Evolutionary conservation across 1,140 invertebrate genomes (phyloP).

Genomic region (Macrobrachium rosenbergii): DNA sequence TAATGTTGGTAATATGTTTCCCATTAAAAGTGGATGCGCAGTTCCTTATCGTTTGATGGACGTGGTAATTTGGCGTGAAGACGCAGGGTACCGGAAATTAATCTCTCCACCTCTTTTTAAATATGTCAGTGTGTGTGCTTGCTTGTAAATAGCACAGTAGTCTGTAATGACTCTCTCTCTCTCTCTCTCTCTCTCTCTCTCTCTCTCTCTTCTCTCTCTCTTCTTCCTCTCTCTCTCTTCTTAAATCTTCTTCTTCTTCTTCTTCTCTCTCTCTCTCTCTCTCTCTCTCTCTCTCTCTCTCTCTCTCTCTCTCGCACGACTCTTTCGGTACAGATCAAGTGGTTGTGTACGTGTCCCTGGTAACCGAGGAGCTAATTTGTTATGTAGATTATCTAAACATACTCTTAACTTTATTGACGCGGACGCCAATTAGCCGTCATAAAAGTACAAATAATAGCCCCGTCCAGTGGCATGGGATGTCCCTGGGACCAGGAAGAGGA

Average conservation of each 20-base stretch:
- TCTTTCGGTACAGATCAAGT: too few relatives aligned
- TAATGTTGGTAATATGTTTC: too few relatives aligned
- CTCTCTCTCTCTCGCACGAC: too few relatives aligned
- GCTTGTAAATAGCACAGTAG: too few relatives aligned
- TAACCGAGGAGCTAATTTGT: constrained; percentile 35
- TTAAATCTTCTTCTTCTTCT: not conserved
- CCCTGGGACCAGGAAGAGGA: too few relatives aligned
- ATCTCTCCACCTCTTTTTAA: too few relatives aligned
- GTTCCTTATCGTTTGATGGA: too few relatives aligned
- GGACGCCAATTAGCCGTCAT: constrained; percentile 44
- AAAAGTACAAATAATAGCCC: constrained; percentile 35
- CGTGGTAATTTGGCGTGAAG: too few relatives aligned
- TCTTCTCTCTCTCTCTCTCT: not conserved
- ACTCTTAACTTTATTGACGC: constrained; percentile 46
- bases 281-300: not conserved
- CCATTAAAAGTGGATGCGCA: too few relatives aligned
- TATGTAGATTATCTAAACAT: constrained; percentile 55
- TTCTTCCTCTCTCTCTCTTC: too few relatives aligned
- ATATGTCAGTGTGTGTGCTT: too few relatives aligned
- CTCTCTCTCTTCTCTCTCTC: not conserved
- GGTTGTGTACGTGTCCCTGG: constrained; percentile 14
- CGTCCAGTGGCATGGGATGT: not conserved
- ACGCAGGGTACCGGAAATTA: too few relatives aligned
- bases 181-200: not conserved
- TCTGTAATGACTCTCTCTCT: not conserved